Conservation (phyloP, 2,888 invertebrate species). For the Agonopterix alstromeriana region DNA sequence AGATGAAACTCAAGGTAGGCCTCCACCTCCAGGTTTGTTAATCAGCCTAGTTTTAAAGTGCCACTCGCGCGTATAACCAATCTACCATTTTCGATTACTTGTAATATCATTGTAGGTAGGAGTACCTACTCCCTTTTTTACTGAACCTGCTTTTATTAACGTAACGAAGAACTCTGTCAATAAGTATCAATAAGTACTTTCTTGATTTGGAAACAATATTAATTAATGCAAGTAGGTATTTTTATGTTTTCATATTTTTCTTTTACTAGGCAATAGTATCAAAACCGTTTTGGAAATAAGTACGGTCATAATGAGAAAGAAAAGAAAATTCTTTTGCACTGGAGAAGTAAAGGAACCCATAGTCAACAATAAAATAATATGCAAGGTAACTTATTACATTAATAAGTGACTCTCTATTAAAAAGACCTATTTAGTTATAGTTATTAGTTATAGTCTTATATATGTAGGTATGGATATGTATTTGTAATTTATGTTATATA, state of each 20-base stretch:
- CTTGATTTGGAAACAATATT: background rate
- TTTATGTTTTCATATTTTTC: background rate
- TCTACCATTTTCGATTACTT: too few relatives aligned
- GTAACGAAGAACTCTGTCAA: too few relatives aligned
- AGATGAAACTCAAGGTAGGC: too few relatives aligned
- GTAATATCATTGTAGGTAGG: too few relatives aligned
- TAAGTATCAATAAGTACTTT: background rate
- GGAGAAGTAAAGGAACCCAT: constrained; percentile 69
- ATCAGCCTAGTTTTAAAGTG: too few relatives aligned
- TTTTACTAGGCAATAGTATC: constrained; percentile 55
- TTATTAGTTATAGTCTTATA: too few relatives aligned
- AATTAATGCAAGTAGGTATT: background rate
- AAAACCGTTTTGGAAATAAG: constrained; percentile 66
- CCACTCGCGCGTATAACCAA: too few relatives aligned
- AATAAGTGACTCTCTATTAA: too few relatives aligned
- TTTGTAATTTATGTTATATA: too few relatives aligned
- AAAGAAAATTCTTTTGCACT: constrained; percentile 67
- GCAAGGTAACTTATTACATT: constrained; percentile 40
- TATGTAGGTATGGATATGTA: too few relatives aligned
- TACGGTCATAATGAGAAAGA: constrained; percentile 65
- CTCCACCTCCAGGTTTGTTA: too few relatives aligned
- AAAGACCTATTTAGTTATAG: too few relatives aligned
- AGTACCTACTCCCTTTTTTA: background rate
- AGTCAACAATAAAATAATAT: constrained; percentile 68
- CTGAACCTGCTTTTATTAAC: background rate